Evolutionary conservation across 2,797 vertebrate species (phyloP), one percentile per base, ranked within the genome.

Genomic region (Galago senegalensis): DNA sequence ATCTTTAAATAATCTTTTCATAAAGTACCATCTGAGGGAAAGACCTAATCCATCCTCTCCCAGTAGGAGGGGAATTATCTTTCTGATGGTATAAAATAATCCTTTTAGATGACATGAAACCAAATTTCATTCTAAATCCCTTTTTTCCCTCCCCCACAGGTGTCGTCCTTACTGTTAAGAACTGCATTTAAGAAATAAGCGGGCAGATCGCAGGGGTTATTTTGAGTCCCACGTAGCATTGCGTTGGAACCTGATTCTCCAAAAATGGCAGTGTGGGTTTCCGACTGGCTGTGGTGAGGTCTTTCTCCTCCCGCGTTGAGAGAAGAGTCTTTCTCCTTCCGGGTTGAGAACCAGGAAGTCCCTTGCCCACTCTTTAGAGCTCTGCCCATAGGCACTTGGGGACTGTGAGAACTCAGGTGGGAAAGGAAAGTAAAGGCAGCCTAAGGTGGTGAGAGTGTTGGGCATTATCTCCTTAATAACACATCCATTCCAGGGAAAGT

Each of bases 1-100:
- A 95, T 97, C 97, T 97, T 98, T 97, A 97, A 97, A 98, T 95
- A 97, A 97, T 96, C 97, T 98, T 97, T 97, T 89, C 94, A 67
- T 93, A 94, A 95, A 88, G 91, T 83, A 69, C n/a, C 93, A 96
- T 97, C 95, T 1, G 25, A 98, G 94, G 80, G 97, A 96, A 97
- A 98, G 92, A 93, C 31, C 63, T 29, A 69, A 98, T 98, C 97
- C 87, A 87, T 97, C 97, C 97, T 95, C 56, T 60, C 89, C 86
- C 12, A 4, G 60, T 70, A 97, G 93, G 77, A 72, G 87, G 97
- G 29, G 97, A 96, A 94, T 98, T 98, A 96, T 96, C 97, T 95
- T 98, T 97, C 95, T 96, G 96, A 96, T 97, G 98, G 73, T 95
- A 97, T 92, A 94, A 97, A 96, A 96, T 73, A 76, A 90, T 97